Percentiles rank a stretch among this genome's conserved stretches.
Evolutionary conservation across 2,113 vertebrate species (phyloP).

Genomic region (Heterocephalus glaber): DNA sequence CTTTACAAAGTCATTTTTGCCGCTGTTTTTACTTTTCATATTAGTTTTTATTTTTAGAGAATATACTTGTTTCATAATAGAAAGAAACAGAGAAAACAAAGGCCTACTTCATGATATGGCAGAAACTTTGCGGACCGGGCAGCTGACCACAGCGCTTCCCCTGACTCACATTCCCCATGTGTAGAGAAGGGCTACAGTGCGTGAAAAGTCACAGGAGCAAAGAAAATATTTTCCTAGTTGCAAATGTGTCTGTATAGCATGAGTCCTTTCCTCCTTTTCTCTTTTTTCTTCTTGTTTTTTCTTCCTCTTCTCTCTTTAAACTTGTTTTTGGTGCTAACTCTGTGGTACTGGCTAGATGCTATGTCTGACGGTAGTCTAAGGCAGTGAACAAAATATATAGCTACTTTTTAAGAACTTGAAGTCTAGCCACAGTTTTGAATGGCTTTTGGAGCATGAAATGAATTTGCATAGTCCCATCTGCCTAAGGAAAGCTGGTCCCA

Average conservation of each 20-base stretch:
- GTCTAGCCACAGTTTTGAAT: background rate
- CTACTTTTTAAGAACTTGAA: background rate
- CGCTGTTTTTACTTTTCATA: background rate
- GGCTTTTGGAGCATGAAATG: background rate
- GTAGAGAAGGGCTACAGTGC: background rate
- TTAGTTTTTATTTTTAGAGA: background rate
- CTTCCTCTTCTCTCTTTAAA: background rate
- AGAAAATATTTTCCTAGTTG: background rate
- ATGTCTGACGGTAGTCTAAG: background rate
- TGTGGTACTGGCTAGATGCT: background rate
- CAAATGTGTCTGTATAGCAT: background rate
- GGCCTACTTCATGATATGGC: background rate
- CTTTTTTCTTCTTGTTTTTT: background rate
- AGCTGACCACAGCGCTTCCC: background rate
- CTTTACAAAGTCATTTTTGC: background rate
- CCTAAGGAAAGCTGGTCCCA: background rate
- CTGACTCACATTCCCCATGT: background rate
- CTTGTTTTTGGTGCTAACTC: background rate
- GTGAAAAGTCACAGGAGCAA: background rate
- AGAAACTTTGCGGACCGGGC: background rate
- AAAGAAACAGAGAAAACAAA: background rate
- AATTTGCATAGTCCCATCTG: background rate
- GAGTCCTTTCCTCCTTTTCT: background rate
- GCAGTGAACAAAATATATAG: background rate
- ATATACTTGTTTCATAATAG: background rate